Conservation (phyloP, 2,888 invertebrate genomes). For the Thymelicus sylvestris region DNA sequence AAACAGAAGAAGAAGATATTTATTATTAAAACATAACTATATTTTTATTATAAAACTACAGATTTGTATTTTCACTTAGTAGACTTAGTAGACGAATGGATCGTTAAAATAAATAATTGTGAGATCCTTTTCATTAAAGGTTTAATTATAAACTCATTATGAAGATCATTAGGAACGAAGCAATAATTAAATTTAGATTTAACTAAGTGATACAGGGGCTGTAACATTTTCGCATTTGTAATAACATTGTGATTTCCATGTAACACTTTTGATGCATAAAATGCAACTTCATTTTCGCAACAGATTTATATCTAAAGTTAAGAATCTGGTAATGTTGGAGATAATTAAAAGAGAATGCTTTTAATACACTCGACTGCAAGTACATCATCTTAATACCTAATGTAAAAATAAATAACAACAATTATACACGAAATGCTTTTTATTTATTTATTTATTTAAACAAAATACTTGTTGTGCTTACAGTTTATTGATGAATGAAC, state of each 20-base stretch:
- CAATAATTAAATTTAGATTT: neutral
- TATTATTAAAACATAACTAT: too few relatives aligned
- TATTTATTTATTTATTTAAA: too few relatives aligned
- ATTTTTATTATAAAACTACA: too few relatives aligned
- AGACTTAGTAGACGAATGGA: neutral
- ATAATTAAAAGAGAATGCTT: slow-evolving; percentile 2
- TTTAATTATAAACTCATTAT: neutral
- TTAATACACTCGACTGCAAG: neutral
- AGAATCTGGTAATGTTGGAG: neutral
- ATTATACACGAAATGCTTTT: neutral
- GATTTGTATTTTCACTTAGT: too few relatives aligned
- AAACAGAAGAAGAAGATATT: too few relatives aligned
- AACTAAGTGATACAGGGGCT: neutral
- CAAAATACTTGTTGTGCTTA: too few relatives aligned
- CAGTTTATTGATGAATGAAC: neutral
- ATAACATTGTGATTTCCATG: slow-evolving; percentile 4
- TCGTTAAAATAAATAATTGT: slow-evolving; percentile 17
- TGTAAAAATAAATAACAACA: neutral
- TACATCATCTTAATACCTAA: neutral
- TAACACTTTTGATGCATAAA: slow-evolving; percentile 14
- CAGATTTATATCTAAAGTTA: neutral
- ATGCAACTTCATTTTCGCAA: slow-evolving; percentile 12
- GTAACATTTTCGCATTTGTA: neutral
- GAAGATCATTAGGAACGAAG: neutral
- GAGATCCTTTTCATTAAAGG: slow-evolving; percentile 5